phyloP scores from a whole-genome alignment of 2,113 vertebrate species.

The Saiga tatarica region DNA sequence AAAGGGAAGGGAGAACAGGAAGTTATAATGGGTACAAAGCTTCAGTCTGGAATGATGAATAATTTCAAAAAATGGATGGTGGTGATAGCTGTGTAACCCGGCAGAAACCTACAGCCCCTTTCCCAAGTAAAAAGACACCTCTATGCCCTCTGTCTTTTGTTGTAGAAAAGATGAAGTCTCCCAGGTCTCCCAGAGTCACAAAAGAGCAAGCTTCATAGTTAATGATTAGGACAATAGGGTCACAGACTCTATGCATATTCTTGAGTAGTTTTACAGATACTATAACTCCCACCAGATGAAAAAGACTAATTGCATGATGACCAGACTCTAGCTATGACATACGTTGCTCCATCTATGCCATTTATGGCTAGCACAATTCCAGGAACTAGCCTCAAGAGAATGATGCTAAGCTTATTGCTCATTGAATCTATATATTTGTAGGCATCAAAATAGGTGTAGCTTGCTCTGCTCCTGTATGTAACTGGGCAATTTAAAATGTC shows the following conservation, averaged over 20 bases:
- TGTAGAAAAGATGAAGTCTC: neutral
- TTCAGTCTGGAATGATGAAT: neutral
- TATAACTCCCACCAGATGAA: neutral
- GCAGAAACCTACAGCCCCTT: neutral
- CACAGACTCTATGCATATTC: neutral
- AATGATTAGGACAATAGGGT: neutral
- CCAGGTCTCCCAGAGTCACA: neutral
- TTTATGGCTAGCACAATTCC: neutral
- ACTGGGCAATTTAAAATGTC: neutral
- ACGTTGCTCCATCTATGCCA: neutral
- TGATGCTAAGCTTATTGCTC: neutral
- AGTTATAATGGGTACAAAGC: neutral
- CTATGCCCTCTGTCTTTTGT: neutral
- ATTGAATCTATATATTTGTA: neutral
- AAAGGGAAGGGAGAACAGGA: neutral
- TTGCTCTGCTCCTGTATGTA: neutral
- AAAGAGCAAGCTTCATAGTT: neutral
- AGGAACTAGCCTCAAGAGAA: neutral
- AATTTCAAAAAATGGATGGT: neutral
- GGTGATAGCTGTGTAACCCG: neutral
- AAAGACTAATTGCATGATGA: neutral
- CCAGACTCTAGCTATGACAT: neutral
- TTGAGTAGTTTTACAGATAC: neutral
- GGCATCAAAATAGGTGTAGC: neutral
- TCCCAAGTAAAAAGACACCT: neutral